Conservation (phyloP, 2,113 vertebrate species). For the Tenrec ecaudatus region DNA sequence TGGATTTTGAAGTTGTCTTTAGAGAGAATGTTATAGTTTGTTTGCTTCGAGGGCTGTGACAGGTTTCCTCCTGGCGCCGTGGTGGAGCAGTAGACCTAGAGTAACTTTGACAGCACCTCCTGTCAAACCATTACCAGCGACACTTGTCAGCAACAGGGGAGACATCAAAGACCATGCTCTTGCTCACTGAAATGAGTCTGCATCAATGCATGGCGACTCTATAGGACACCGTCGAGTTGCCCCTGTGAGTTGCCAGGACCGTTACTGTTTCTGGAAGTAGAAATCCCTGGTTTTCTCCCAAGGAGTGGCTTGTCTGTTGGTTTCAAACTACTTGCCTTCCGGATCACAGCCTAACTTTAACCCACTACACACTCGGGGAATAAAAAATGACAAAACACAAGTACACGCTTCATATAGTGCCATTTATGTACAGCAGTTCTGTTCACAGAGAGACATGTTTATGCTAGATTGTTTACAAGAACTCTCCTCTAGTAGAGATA, state of each 20-base stretch:
- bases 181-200: too few species aligned
- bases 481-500: not conserved
- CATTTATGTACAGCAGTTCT: not conserved
- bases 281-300: too few species aligned
- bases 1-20: too few species aligned
- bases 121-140: not conserved
- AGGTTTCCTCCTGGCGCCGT: not conserved
- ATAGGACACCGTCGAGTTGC: too few species aligned
- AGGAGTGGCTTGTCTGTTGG: too few species aligned
- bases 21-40: too few species aligned
- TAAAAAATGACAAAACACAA: not conserved
- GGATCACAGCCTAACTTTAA: too few species aligned
- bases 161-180: not conserved
- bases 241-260: too few species aligned
- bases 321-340: too few species aligned
- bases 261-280: too few species aligned
- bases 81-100: not conserved
- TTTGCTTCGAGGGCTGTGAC: too few species aligned
- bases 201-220: too few species aligned
- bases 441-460: not conserved
- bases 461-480: not conserved
- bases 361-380: not conserved
- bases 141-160: not conserved
- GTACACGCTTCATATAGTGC: not conserved
- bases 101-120: not conserved